Evolutionary conservation across 1,140 invertebrate genomes (phyloP), one percentile per base, ranked within the genome.

Genomic region (Pachypeltis micranthus): DNA sequence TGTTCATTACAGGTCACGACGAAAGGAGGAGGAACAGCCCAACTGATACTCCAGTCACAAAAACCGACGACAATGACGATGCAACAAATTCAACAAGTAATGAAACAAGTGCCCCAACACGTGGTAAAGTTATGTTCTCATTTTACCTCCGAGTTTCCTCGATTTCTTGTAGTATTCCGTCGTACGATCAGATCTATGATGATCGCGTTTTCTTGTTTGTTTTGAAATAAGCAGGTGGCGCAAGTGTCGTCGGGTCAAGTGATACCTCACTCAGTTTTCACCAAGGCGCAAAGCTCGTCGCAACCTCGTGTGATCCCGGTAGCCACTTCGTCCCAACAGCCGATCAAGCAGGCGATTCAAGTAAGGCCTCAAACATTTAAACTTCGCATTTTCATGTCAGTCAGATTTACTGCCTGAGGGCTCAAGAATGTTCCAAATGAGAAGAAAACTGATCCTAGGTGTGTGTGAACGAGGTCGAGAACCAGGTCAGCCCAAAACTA

Each of bases 41-140:
- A 83, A 64, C 67, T 84, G 12, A 83, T 86, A 26, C 81, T 86
- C 1, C 81, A 84, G 70, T 81, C 75, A 57, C 76, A 75, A 65
- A 87, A 88, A 71, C 76, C 81, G 16, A 80, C 83, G 1, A 80
- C 83, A 1, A 81, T 87, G 72, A 87, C 85, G 0, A 80, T 90
- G 55, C 87, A 90, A 68, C 86, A 90, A 68, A 79, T 90, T 27
- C 85, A 87, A 64, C 86, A 88, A 70, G 84, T 87, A 21, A 85
- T 88, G 70, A 83, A 87, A 59, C 78, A 81, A 21, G 78, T 78
- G 1, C 79, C 81, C 64, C 78, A 78, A 63, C 78, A 80, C 60
- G 77, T 80, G 51, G 78, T 79, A 59, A 51, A 51, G 47, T 10
- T 51, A 63, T 61, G 75, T 74, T 26, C 54, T 54, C 24, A 16